Conservation (phyloP, 2,113 vertebrate genomes). For the Phylloscopus trochiloides region DNA sequence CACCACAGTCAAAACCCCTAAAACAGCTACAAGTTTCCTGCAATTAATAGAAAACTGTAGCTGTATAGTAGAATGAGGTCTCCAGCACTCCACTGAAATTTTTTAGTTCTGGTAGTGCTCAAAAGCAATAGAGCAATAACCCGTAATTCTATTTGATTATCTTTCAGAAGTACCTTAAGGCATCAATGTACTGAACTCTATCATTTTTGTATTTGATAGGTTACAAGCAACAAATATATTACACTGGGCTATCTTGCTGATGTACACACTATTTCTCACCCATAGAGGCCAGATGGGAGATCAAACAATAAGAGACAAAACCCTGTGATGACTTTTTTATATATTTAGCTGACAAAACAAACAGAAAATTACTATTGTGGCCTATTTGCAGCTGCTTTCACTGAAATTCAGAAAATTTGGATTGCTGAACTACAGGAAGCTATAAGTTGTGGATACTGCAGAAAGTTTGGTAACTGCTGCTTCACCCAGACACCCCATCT, state of each 20-base stretch:
- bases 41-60: neutral
- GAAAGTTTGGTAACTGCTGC: neutral
- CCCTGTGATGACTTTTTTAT: neutral
- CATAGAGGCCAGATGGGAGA: neutral
- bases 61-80: neutral
- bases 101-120: neutral
- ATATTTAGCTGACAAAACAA: neutral
- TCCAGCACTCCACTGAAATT: neutral
- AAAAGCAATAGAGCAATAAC: neutral
- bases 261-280: neutral
- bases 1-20: neutral
- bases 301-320: neutral
- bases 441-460: neutral
- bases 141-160: neutral
- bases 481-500: neutral
- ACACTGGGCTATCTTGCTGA: neutral
- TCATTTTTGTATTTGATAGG: neutral
- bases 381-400: neutral
- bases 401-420: neutral
- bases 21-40: neutral
- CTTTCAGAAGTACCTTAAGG: neutral
- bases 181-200: neutral
- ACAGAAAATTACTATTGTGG: neutral
- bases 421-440: neutral
- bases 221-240: neutral